Conservation (phyloP, 1,140 invertebrate species). For the Listronotus bonariensis region DNA sequence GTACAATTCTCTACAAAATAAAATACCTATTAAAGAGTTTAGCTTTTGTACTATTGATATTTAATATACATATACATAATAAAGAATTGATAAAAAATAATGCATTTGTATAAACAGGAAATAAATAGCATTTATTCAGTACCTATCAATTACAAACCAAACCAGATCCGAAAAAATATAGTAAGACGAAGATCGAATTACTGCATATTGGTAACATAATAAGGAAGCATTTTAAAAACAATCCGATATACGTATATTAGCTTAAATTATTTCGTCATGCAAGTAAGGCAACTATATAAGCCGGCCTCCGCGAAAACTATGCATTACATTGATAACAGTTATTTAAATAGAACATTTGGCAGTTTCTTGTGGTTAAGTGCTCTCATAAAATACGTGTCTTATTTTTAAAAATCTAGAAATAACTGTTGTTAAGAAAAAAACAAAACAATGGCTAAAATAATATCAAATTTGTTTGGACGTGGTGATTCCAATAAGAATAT, state of each 20-base stretch:
- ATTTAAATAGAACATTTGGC: too few relatives aligned
- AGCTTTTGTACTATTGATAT: too few relatives aligned
- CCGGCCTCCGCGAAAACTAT: not conserved
- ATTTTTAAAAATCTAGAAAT: too few relatives aligned
- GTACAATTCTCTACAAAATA: too few relatives aligned
- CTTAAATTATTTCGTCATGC: constrained; percentile 21
- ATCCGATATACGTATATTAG: constrained; percentile 15
- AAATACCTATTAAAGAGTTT: too few relatives aligned
- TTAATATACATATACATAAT: too few relatives aligned
- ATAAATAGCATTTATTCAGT: too few relatives aligned
- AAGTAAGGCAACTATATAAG: not conserved
- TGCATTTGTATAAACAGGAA: too few relatives aligned
- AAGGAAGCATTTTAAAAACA: constrained; percentile 27
- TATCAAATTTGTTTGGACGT: constrained; percentile 13
- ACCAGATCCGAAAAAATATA: not conserved
- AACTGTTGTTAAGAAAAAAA: not conserved
- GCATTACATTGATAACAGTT: constrained; percentile 1
- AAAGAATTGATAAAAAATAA: too few relatives aligned
- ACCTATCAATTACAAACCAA: not conserved
- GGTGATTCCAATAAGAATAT: not conserved
- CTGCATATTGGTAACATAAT: constrained; percentile 13
- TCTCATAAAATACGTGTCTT: too few relatives aligned
- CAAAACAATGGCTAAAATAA: constrained; percentile 16
- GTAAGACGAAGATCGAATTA: not conserved
- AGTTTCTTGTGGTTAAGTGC: too few relatives aligned